A percentile compares a stretch with the other conserved stretches of the same genome.
These are phyloP conservation scores for Drosophila stalkeri DNA, from an alignment of 2,888 invertebrate genomes.

Conservation along the genomic window DNA sequence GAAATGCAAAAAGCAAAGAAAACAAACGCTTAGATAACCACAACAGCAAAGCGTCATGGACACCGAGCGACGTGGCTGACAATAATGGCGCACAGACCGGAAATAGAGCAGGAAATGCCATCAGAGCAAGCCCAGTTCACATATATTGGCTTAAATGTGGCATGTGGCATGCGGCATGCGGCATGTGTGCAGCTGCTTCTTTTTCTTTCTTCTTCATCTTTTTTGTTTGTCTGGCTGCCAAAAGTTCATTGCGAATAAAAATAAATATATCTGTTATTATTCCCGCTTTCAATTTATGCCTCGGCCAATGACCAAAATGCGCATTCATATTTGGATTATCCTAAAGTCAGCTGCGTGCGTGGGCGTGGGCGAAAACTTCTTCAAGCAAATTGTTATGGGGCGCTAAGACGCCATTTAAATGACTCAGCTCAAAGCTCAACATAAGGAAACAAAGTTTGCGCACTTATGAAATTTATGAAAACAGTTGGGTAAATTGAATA, in stretches of 20 bases:
- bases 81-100: constrained; percentile 66
- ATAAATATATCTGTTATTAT: constrained; percentile 66
- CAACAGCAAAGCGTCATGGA: constrained; percentile 32
- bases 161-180: constrained; percentile 40
- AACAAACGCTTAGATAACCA: constrained; percentile 72
- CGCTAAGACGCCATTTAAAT: background rate
- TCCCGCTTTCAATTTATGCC: constrained; percentile 60
- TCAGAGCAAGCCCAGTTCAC: background rate
- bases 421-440: background rate
- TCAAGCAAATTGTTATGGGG: constrained; percentile 34
- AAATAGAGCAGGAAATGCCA: constrained; percentile 62
- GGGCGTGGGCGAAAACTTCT: constrained; percentile 8
- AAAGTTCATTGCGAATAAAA: constrained; percentile 71
- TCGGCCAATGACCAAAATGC: constrained; percentile 59
- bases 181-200: constrained; percentile 31
- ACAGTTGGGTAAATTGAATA: background rate
- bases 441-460: background rate
- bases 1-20: constrained; percentile 68
- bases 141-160: constrained; percentile 66
- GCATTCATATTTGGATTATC: constrained; percentile 41
- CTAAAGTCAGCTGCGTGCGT: background rate
- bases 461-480: background rate
- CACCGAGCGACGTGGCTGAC: constrained; percentile 26
- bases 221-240: constrained; percentile 31
- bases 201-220: constrained; percentile 10